Base-by-base conservation (phyloP, 2,797 vertebrate species). In the Argentina silus region DNA sequence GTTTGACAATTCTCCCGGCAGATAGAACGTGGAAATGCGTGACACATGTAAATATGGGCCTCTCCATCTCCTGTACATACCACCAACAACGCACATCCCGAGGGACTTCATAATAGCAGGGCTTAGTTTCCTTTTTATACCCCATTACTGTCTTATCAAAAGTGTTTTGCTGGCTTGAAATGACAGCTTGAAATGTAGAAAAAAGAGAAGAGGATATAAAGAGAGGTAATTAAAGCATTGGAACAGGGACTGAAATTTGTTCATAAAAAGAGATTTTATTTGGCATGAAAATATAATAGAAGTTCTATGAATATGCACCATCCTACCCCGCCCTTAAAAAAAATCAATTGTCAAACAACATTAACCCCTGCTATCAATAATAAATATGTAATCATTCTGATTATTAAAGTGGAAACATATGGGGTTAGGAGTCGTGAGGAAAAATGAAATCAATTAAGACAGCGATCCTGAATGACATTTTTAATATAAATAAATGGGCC, bases 401-500 rank as follows among this genome's bases (percentile, higher is more conserved):
- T 85, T 85, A 85, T 81, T 84, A 81, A 82, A 84, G 79, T 68
- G 62, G 82, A 83, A 83, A 81, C 67, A 75, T 73, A 77, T 61
- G 71, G 69, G 76, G 70, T 50, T 51, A 7, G 60, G 57, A 73
- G 73, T 60, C 51, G 50, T 53, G 65, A 59, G 44, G 60, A 68
- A 69, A 70, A 78, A 78, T 78, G 75, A 85, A 84, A 88, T 88
- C 87, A 86, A 84, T 85, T 88, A 85, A 85, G 84, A 83, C 74
- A 67, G 74, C 21, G 75, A 85, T 85, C 78, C 82, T 81, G 82
- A 87, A 85, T 86, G 82, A 87, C 87, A 80, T 83, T 82, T 87
- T 84, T 85, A 87, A 88, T 86, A 86, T 81, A 87, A 87, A 87
- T 88, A 85, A 86, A 84, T 82, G 85, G 82, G 85, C 76, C 87